Evolutionary conservation across 2,797 vertebrate species (phyloP), one percentile per base, ranked within the genome.

Genomic region (Poecilia gillii): DNA sequence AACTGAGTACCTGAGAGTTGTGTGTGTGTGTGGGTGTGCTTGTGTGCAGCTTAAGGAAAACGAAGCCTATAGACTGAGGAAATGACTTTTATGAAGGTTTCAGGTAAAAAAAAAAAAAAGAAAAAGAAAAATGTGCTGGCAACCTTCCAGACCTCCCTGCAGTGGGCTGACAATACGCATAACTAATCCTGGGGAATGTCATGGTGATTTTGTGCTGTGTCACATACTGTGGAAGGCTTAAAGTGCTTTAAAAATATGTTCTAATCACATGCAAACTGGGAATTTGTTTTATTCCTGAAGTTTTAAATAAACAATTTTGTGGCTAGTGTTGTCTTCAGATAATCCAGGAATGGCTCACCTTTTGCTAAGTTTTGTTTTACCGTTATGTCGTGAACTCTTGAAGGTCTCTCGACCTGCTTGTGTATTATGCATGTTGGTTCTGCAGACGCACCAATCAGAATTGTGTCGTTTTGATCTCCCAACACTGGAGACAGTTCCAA

Each of bases 1-100:
- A 45, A 2, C 79, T 81, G 47, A 51, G 75, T 85, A 80, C 79
- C 79, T n/a, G 64, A 82, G 88, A 73, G 31, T 51, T 5, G 46
- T 43, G n/a, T 86, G 3, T 86, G 3, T 31, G 55, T 31, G 11
- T 41, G n/a, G 84, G 25, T 83, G 88, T 74, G 36, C 49, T 62
- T 36, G 28, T 87, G 9, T 83, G 88, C 25, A 16, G 25, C 68
- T 71, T 62, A 84, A 81, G 87, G 89, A 84, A 88, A 93, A 84
- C 31, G 70, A 90, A 92, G 82, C 78, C 86, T 84, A 59, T 73
- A 74, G 78, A 90, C 82, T 81, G 82, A 77, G 11, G 74, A 77
- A 89, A 89, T 87, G 72, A 90, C 87, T 91, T 90, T 91, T 88
- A 83, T 89, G 84, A 89, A 92, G 88, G 89, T 91, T 90, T 93